These are phyloP conservation scores for Globodera ellingtonae DNA, from an alignment of 1,140 invertebrate species.

Conservation along the genomic window DNA sequence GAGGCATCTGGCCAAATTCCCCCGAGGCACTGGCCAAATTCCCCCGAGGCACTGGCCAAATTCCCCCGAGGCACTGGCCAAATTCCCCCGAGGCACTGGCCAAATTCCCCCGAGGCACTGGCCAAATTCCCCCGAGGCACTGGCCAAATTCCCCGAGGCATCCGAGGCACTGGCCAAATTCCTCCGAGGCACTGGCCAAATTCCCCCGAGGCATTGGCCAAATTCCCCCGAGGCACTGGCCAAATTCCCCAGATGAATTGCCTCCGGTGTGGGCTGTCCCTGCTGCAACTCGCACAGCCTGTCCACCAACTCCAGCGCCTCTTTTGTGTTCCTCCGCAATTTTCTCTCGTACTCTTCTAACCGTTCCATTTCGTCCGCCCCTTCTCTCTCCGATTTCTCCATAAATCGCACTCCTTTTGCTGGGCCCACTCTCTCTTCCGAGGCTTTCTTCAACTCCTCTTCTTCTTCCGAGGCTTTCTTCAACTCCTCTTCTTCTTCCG, in stretches of 20 bases:
- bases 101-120: too few relatives aligned
- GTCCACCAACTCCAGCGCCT: constrained; percentile 41
- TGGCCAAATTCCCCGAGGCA: too few relatives aligned
- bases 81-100: too few relatives aligned
- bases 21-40: too few relatives aligned
- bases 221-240: background rate
- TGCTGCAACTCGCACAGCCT: constrained; percentile 31
- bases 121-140: too few relatives aligned
- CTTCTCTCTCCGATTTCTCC: constrained; percentile 2
- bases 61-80: too few relatives aligned
- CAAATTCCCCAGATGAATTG: background rate
- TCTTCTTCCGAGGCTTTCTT: background rate
- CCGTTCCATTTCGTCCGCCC: background rate
- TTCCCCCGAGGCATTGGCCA: too few relatives aligned
- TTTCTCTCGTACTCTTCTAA: constrained; percentile 42
- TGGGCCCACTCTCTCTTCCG: constrained; percentile 3
- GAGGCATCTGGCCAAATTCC: too few relatives aligned
- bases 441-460: background rate
- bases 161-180: too few relatives aligned
- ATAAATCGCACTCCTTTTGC: background rate
- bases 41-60: too few relatives aligned
- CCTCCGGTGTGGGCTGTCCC: background rate
- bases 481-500: background rate
- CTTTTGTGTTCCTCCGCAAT: constrained; percentile 36
- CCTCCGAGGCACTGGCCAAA: too few relatives aligned